A percentile compares a stretch with the other conserved stretches of the same genome.
Evolutionary conservation across 2,797 vertebrate species (phyloP).

Genomic region (Eulemur albifrons): DNA sequence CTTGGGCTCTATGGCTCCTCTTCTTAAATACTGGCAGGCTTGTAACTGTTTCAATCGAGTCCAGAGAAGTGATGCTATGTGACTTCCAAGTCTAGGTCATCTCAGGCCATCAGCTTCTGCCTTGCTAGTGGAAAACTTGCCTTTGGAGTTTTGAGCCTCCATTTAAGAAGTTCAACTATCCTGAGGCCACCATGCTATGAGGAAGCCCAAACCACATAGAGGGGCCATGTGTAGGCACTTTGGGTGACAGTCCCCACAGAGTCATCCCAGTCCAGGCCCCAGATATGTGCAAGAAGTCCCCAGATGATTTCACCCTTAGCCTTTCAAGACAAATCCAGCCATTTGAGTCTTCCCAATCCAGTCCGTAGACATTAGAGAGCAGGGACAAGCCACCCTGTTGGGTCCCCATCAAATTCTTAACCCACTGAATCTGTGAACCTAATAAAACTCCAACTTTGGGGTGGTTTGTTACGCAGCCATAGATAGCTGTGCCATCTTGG

Average conservation of each 20-base stretch:
- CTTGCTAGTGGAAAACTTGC: not conserved
- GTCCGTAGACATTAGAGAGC: not conserved
- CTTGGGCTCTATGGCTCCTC: not conserved
- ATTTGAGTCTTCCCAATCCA: not conserved
- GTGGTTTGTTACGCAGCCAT: not conserved
- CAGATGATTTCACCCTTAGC: not conserved
- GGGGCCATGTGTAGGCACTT: not conserved
- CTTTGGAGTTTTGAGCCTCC: not conserved
- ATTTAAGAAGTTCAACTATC: not conserved
- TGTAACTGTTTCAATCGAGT: not conserved
- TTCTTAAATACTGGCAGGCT: not conserved
- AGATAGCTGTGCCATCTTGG: not conserved
- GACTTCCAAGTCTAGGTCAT: not conserved
- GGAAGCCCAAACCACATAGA: not conserved
- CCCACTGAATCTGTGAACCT: not conserved
- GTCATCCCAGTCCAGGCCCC: not conserved
- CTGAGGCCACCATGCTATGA: not conserved
- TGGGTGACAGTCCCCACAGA: too few relatives aligned
- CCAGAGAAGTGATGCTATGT: not conserved
- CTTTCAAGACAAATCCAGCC: not conserved
- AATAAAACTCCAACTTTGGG: not conserved
- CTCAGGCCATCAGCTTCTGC: not conserved
- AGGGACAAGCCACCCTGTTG: not conserved
- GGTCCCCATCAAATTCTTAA: not conserved
- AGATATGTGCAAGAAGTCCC: not conserved